A percentile compares a stretch with the other conserved stretches of the same genome.
Evolutionary conservation across 64 coral and sea anemone species (phyloP).

Genomic region (Stylophora pistillata): DNA sequence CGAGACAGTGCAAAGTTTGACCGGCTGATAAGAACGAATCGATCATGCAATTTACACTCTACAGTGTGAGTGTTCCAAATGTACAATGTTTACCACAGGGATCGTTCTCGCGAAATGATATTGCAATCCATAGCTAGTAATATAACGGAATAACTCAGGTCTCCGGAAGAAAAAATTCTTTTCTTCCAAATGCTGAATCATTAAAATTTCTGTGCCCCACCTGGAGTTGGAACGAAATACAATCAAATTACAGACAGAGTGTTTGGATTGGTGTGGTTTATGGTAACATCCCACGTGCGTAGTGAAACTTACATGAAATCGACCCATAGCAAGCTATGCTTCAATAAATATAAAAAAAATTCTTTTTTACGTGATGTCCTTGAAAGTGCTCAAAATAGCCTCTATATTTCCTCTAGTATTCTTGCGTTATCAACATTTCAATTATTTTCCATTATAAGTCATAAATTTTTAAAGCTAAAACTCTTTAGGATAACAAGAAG

Average conservation of each 20-base stretch:
- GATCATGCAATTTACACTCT: conserved; percentile 94
- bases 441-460: conserved; percentile 78
- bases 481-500: conserved; percentile 57
- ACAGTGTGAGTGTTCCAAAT: conserved; percentile 48
- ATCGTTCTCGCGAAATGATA: conserved; percentile 32
- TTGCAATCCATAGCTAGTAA: conserved; percentile 24
- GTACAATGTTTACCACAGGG: conserved; percentile 19
- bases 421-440: conserved; percentile 64
- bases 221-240: conserved; percentile 10
- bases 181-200: conserved; percentile 42
- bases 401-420: conserved; percentile 11
- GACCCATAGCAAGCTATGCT: neutral
- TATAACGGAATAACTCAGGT: conserved; percentile 12
- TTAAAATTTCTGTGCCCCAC: conserved; percentile 39
- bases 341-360: conserved; percentile 10
- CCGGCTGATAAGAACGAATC: conserved; percentile 78
- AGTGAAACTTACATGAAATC: conserved; percentile 29
- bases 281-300: conserved; percentile 3
- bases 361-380: conserved; percentile 20
- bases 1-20: conserved; percentile 71
- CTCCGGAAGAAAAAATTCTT: neutral
- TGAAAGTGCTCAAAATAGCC: conserved; percentile 4
- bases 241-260: conserved; percentile 13
- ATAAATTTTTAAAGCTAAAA: conserved; percentile 84
- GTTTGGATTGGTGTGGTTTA: conserved; percentile 13